These are phyloP conservation scores for Stichodactyla helianthus DNA, from an alignment of 64 coral and sea anemone species.

Conservation along the genomic window DNA sequence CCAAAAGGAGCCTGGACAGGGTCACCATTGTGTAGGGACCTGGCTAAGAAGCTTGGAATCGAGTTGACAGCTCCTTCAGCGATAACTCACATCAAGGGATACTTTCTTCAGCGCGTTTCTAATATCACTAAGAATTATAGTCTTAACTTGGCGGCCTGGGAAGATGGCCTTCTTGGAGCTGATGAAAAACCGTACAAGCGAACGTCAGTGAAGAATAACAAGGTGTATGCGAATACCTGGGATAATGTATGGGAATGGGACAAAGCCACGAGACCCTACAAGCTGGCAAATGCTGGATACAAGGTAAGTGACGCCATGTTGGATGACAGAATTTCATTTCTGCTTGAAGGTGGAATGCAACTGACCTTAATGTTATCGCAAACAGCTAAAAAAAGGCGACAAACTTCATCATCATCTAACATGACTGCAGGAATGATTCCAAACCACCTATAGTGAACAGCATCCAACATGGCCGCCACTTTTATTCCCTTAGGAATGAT, in stretches of 20 bases:
- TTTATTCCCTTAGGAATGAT: too few species aligned
- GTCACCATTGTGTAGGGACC: slow-evolving; percentile 29
- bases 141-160: slow-evolving; percentile 58
- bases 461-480: too few species aligned
- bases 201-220: slow-evolving; percentile 9
- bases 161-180: slow-evolving; percentile 37
- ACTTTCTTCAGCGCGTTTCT: slow-evolving; percentile 45
- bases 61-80: not conserved
- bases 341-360: too few species aligned
- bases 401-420: too few species aligned
- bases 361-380: too few species aligned
- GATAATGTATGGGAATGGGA: slow-evolving; percentile 57
- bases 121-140: slow-evolving; percentile 41
- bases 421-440: too few species aligned
- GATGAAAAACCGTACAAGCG: slow-evolving; percentile 29
- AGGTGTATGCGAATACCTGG: slow-evolving; percentile 59
- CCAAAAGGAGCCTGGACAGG: slow-evolving; percentile 50
- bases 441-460: too few species aligned
- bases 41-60: slow-evolving; percentile 27
- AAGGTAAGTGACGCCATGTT: slow-evolving; percentile 29
- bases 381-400: too few species aligned
- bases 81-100: slow-evolving; percentile 29
- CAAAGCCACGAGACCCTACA: slow-evolving; percentile 27
- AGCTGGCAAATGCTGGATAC: slow-evolving; percentile 63
- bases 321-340: too few species aligned